Evolutionary conservation across 2,113 vertebrate species (phyloP).

Genomic region (Tretioscincus oriximinensis): DNA sequence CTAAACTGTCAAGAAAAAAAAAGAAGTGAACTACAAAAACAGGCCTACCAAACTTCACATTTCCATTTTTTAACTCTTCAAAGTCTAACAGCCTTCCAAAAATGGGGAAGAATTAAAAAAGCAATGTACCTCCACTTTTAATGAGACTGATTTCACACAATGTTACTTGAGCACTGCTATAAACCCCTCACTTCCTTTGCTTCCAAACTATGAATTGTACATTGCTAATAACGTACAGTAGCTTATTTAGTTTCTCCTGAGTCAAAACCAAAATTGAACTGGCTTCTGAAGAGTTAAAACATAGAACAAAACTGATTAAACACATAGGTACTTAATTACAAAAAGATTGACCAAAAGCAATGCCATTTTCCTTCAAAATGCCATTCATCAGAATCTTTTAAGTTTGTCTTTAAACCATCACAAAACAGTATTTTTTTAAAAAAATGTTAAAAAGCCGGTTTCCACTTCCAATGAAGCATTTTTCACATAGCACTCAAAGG

Average conservation of each 20-base stretch:
- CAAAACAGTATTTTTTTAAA: conserved; percentile 31
- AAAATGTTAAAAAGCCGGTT: conserved; percentile 47
- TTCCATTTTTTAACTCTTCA: conserved; percentile 88
- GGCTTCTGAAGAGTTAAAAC: conserved; percentile 84
- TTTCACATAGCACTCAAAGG: conserved; percentile 57
- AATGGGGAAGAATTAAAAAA: conserved; percentile 82
- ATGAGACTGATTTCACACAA: conserved; percentile 61
- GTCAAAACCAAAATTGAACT: conserved; percentile 76
- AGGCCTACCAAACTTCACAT: conserved; percentile 91
- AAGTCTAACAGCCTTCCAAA: conserved; percentile 81
- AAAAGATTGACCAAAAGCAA: conserved; percentile 68
- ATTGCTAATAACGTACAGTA: conserved; percentile 67
- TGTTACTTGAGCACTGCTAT: conserved; percentile 67
- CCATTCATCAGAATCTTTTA: conserved; percentile 70
- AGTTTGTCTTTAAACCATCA: conserved; percentile 57
- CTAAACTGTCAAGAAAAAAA: conserved; percentile 69
- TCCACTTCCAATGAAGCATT: conserved; percentile 60
- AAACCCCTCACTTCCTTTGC: conserved; percentile 73
- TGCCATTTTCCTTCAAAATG: conserved; percentile 76
- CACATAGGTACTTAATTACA: conserved; percentile 73
- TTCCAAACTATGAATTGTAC: conserved; percentile 74
- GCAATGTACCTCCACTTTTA: conserved; percentile 72
- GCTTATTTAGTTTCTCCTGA: conserved; percentile 83
- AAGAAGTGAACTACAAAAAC: conserved; percentile 82
- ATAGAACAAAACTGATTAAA: conserved; percentile 67